These are phyloP conservation scores for Catharus ustulatus DNA, from an alignment of 2,797 vertebrate species.

Conservation along the genomic window DNA sequence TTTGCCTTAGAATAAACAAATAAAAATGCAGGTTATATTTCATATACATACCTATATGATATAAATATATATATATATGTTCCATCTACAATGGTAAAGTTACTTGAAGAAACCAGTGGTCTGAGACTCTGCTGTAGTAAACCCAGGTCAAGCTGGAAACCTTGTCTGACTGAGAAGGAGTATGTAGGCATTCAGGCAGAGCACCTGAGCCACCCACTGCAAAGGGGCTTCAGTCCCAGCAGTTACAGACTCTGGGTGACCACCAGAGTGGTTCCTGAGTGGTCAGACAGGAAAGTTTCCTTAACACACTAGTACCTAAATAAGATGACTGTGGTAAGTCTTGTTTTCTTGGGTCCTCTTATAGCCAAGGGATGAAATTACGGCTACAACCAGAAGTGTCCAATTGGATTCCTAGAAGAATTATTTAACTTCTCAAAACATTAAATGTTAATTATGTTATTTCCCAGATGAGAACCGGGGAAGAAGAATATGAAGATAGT, in stretches of 20 bases:
- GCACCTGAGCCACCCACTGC: neutral
- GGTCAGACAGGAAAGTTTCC: neutral
- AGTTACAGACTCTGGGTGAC: neutral
- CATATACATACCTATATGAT: no score
- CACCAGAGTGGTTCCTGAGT: neutral
- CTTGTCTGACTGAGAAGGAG: neutral
- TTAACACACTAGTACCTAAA: neutral
- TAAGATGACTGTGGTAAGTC: neutral
- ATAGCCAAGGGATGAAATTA: neutral
- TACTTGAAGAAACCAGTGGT: neutral
- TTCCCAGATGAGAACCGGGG: constrained; percentile 57
- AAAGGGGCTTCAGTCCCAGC: neutral
- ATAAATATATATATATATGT: no score
- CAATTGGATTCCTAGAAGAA: neutral
- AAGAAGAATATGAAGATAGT: constrained; percentile 57
- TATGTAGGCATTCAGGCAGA: neutral
- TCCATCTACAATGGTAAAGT: neutral
- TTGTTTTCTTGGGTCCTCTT: neutral
- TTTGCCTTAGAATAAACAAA: neutral
- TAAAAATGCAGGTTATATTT: neutral
- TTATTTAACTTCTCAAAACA: neutral
- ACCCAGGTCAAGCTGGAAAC: neutral
- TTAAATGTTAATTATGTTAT: constrained; percentile 31
- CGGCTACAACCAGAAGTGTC: neutral
- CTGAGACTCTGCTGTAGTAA: neutral